Conservation (phyloP, 2,797 vertebrate genomes). For the Squalus acanthias region DNA sequence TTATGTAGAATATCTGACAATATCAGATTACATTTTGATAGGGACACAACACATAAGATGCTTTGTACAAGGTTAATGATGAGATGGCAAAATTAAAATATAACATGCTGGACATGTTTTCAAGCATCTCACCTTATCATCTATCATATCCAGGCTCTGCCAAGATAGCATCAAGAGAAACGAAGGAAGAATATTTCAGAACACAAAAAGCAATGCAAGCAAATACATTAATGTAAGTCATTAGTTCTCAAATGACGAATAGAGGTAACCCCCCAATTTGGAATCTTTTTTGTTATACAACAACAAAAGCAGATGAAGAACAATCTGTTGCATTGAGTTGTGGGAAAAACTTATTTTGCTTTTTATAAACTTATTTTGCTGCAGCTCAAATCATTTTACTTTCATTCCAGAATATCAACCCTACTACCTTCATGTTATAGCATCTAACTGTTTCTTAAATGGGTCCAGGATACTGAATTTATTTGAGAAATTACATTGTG, state of each 20-base stretch:
- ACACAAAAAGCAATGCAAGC: constrained; percentile 45
- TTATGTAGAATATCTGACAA: neutral
- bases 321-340: neutral
- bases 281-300: neutral
- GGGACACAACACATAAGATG: neutral
- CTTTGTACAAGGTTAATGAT: neutral
- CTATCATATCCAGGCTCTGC: constrained; percentile 98
- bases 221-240: neutral
- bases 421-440: neutral
- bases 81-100: neutral
- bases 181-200: constrained; percentile 59
- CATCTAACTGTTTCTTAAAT: neutral
- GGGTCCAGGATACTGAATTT: neutral
- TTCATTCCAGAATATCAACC: neutral
- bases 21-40: neutral
- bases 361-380: neutral
- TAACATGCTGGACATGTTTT: constrained; percentile 12
- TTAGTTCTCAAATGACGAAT: neutral
- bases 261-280: neutral
- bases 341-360: neutral
- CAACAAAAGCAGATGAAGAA: neutral
- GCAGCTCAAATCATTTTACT: neutral
- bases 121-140: constrained; percentile 87
- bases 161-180: constrained; percentile 59
- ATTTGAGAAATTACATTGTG: neutral